Conservation (phyloP, 2,888 invertebrate genomes). For the Orgyia antiqua region DNA sequence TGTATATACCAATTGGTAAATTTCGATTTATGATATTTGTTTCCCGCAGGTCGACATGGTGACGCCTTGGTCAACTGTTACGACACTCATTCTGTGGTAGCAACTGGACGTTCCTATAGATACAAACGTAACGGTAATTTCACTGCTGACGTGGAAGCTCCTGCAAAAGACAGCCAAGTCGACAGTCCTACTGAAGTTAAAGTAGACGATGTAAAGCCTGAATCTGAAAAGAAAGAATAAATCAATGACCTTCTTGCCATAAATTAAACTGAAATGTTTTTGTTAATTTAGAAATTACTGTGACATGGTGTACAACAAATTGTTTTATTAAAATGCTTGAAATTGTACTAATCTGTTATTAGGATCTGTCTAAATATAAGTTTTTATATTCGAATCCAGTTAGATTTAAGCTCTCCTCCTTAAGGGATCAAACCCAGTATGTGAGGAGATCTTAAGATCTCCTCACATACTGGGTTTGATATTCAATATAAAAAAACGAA, state of each 20-base stretch:
- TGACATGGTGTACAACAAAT: too few species aligned
- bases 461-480: too few species aligned
- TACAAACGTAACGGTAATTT: conserved; percentile 63
- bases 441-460: too few species aligned
- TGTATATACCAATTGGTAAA: too few species aligned
- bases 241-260: conserved; percentile 3
- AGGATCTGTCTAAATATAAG: not conserved
- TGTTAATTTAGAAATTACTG: conserved; percentile 6
- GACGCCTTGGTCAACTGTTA: conserved; percentile 80
- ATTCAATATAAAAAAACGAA: too few species aligned
- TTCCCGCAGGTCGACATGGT: conserved; percentile 79
- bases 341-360: not conserved
- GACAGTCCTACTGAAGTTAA: conserved; percentile 23
- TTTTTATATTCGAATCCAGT: too few species aligned
- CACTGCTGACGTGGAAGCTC: conserved; percentile 14
- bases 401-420: too few species aligned
- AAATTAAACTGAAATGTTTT: conserved; percentile 9
- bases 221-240: conserved; percentile 25
- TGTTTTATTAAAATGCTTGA: conserved; percentile 17
- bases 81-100: conserved; percentile 57
- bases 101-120: conserved; percentile 57
- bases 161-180: conserved; percentile 16
- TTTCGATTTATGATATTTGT: too few species aligned
- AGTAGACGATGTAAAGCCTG: conserved; percentile 10
- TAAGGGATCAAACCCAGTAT: too few species aligned